Evolutionary conservation across 2,888 invertebrate species (phyloP), one percentile per base, ranked within the genome.

Genomic region (Hirtodrosophila confusa): DNA sequence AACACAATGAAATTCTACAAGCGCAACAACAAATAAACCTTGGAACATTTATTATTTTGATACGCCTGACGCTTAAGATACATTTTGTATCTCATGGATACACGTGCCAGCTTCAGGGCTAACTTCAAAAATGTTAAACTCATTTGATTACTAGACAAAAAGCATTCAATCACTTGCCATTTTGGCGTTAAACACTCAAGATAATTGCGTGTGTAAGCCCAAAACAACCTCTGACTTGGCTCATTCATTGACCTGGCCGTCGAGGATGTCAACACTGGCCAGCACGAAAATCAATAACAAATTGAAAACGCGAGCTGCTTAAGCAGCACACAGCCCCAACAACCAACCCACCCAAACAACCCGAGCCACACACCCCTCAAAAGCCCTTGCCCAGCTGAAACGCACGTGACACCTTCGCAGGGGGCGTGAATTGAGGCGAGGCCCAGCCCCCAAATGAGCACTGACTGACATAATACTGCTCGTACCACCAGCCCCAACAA

Each of bases 371-470:
- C 12, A 10, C 31, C 33, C n/a, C 0, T 10, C 23, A 17, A 9
- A 11, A 17, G 23, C 11, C 27, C 27, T 12, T 7, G 43, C 49
- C 40, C 35, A 23, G 9, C 33, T 63, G 9, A 27, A 61, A 40
- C 56, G 68, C 79, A 67, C 76, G 83, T 79, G 79, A 86, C 79
- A 80, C 83, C 67, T 82, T 82, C 54, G 17, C 7, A 4, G 43
- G 7, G 7, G 47, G 48, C 43, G 36, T 45, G 58, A 53, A 75
- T 56, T 49, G 58, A 54, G 73, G 45, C 53, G 54, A 33, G 67
- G 61, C 50, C 7, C 44, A 44, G 45, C 41, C 48, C 58, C 10
- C 23, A 43, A 35, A 1, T 35, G 27, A 5, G 8, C 35, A 17
- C 9, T 39, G 33, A 29, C 23, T 39, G 11, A 9, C 8, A 31